Evolutionary conservation across 1,140 invertebrate genomes (phyloP).

Genomic region (Magallana ariakensis): DNA sequence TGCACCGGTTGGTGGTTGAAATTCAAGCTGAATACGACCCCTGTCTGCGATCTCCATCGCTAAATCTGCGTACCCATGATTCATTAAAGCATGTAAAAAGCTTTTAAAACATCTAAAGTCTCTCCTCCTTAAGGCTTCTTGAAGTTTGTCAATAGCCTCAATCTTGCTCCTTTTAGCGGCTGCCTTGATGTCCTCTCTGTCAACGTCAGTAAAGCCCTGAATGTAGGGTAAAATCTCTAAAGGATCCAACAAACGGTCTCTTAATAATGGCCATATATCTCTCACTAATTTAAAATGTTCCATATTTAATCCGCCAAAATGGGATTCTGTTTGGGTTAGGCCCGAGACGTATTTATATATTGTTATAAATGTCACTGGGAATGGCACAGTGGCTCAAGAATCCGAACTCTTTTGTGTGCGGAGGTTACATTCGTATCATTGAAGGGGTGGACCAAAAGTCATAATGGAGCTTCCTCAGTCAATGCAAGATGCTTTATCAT

Average conservation of each 20-base stretch:
- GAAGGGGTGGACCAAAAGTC: slow-evolving; percentile 12
- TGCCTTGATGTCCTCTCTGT: background rate
- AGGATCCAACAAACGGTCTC: background rate
- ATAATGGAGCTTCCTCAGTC: slow-evolving; percentile 17
- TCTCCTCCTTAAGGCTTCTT: background rate
- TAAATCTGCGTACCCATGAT: background rate
- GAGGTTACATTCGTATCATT: background rate
- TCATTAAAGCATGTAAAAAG: background rate
- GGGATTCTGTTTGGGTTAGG: background rate
- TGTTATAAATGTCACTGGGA: too few relatives aligned
- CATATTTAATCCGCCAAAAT: background rate
- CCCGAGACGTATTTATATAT: too few relatives aligned
- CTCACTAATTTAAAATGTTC: background rate
- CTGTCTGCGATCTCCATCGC: background rate
- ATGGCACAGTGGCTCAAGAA: background rate
- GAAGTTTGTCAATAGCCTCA: background rate
- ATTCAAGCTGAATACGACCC: background rate
- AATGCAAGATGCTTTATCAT: background rate
- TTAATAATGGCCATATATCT: slow-evolving; percentile 2
- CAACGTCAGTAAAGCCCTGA: background rate
- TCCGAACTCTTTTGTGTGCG: background rate
- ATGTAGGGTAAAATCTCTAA: background rate
- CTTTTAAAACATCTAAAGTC: background rate
- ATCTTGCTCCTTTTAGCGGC: background rate
- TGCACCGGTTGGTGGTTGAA: too few relatives aligned